A percentile compares a stretch with the other conserved stretches of the same genome.
Conservation (phyloP, 2,888 invertebrate genomes). For the Petrophora chlorosata region DNA sequence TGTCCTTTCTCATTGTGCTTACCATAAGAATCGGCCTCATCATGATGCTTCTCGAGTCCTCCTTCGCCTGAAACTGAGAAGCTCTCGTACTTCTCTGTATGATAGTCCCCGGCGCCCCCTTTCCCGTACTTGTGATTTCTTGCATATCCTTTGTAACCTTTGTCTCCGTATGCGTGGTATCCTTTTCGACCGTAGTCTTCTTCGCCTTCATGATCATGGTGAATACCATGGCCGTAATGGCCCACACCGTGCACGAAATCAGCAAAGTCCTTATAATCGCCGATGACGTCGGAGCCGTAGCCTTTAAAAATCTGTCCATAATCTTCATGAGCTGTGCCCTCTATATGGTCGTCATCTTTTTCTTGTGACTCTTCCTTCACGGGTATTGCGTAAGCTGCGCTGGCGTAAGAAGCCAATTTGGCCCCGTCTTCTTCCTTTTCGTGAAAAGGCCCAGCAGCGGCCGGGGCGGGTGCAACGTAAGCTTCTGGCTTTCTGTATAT, state of each 20-base stretch:
- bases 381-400: constrained; percentile 61
- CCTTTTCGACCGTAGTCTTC: constrained; percentile 68
- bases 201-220: constrained; percentile 62
- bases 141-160: constrained; percentile 79
- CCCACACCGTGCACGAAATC: constrained; percentile 64
- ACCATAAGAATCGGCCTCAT: constrained; percentile 76
- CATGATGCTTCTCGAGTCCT: constrained; percentile 78
- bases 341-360: constrained; percentile 48
- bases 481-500: constrained; percentile 64
- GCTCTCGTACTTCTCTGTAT: constrained; percentile 79
- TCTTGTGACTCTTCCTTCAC: constrained; percentile 65
- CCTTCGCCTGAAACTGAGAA: constrained; percentile 79
- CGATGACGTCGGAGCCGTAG: constrained; percentile 55
- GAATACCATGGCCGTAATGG: constrained; percentile 55
- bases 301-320: constrained; percentile 61
- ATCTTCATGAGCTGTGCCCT: constrained; percentile 65
- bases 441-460: constrained; percentile 56
- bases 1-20: constrained; percentile 78
- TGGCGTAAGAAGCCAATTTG: constrained; percentile 56
- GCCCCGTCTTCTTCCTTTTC: constrained; percentile 55
- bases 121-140: constrained; percentile 78
- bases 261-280: constrained; percentile 62
- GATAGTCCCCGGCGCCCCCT: constrained; percentile 81
- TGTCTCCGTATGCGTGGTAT: constrained; percentile 76
- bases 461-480: constrained; percentile 59